A percentile compares a stretch with the other conserved stretches of the same genome.
Evolutionary conservation across 2,113 vertebrate species (phyloP).

Genomic region (Jaculus jaculus): DNA sequence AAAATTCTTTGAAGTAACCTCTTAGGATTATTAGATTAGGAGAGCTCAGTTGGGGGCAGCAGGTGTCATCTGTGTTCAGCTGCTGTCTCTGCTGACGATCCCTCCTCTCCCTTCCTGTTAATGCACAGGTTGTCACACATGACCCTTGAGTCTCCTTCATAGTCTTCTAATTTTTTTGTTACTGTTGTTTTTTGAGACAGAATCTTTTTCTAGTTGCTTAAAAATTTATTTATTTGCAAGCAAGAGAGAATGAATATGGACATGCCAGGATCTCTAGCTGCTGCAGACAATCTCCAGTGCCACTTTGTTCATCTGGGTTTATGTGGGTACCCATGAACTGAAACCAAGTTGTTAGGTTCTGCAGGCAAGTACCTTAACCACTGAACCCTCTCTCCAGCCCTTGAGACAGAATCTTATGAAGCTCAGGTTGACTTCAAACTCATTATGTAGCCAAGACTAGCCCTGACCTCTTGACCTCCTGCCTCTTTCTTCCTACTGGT

Average conservation of each 20-base stretch:
- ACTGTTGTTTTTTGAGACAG: too few relatives aligned
- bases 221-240: too few relatives aligned
- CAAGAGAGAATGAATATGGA: too few relatives aligned
- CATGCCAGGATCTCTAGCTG: too few relatives aligned
- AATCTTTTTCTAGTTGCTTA: too few relatives aligned
- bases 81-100: not conserved
- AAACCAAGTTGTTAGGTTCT: too few relatives aligned
- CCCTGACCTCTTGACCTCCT: not conserved
- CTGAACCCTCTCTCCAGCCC: not conserved
- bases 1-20: not conserved
- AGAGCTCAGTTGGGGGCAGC: not conserved
- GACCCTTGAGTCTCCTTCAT: not conserved
- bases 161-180: not conserved
- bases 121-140: not conserved
- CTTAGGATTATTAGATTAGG: not conserved
- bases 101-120: not conserved
- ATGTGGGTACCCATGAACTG: too few relatives aligned
- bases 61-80: not conserved
- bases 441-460: not conserved
- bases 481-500: not conserved
- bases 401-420: not conserved
- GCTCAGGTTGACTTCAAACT: not conserved
- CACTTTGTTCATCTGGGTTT: too few relatives aligned
- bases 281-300: too few relatives aligned
- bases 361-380: too few relatives aligned